A percentile compares a stretch with the other conserved stretches of the same genome.
Conservation (phyloP, 2,113 vertebrate species). For the Sarotherodon lohbergeri region DNA sequence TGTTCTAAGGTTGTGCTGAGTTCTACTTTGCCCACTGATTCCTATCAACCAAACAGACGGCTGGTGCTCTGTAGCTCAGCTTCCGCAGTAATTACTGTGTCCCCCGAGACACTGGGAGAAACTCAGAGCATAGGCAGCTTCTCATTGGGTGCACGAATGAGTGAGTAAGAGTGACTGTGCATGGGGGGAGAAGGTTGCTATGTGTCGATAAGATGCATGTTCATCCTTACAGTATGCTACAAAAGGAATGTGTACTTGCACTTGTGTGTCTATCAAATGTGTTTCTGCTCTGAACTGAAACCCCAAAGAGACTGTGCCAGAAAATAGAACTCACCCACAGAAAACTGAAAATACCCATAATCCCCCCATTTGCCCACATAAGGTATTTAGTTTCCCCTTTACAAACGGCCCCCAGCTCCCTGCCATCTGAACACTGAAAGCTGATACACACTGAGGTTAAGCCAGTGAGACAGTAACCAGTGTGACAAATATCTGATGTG, state of each 20-base stretch:
- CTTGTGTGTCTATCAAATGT: background rate
- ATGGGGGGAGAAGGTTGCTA: background rate
- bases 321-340: slow-evolving; percentile 12
- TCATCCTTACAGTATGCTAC: background rate
- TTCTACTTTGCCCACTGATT: slow-evolving; percentile 39
- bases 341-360: slow-evolving; percentile 43
- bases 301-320: slow-evolving; percentile 3
- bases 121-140: slow-evolving; percentile 17
- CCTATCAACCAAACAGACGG: slow-evolving; percentile 48
- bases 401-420: background rate
- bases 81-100: slow-evolving; percentile 58
- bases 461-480: background rate
- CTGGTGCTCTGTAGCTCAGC: slow-evolving; percentile 48
- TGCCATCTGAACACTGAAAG: slow-evolving; percentile 3
- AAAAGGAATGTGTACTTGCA: background rate
- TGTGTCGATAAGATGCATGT: background rate
- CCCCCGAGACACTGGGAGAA: slow-evolving; percentile 42
- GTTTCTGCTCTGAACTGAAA: slow-evolving; percentile 15
- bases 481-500: slow-evolving; percentile 33
- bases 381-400: slow-evolving; percentile 36
- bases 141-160: slow-evolving; percentile 1
- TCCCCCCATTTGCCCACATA: slow-evolving; percentile 25
- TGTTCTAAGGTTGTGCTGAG: background rate
- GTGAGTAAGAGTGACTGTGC: background rate
- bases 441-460: slow-evolving; percentile 20